Percentiles rank a stretch among this genome's conserved stretches.
These are phyloP conservation scores for Bubo scandiacus DNA, from an alignment of 2,113 vertebrate genomes.

Conservation along the genomic window DNA sequence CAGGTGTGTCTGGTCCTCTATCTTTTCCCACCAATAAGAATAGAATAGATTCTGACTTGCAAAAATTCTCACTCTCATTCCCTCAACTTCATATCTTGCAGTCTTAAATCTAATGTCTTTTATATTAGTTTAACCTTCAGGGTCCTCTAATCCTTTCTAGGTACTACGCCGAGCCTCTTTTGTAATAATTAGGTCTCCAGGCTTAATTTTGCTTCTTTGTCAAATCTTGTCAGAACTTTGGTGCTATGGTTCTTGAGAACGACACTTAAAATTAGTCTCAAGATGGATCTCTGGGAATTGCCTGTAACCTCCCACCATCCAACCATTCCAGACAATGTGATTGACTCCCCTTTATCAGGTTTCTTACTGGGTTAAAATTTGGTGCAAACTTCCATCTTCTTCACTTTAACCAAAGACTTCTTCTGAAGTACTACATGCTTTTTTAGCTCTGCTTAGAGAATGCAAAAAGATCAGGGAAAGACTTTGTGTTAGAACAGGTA, in stretches of 20 bases:
- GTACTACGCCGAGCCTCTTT: background rate
- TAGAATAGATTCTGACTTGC: background rate
- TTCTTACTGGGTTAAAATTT: background rate
- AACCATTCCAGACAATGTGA: background rate
- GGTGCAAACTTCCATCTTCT: background rate
- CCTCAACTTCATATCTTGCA: background rate
- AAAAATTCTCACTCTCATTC: background rate
- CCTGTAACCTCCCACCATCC: background rate
- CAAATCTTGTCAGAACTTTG: background rate
- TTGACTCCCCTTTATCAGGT: fast-evolving
- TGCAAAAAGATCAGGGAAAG: background rate
- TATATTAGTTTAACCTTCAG: background rate
- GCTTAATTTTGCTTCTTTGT: background rate
- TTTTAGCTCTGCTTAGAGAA: background rate
- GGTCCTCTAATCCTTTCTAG: background rate
- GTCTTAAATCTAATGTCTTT: background rate
- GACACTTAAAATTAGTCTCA: background rate
- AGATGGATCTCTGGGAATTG: background rate
- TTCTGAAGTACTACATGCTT: background rate
- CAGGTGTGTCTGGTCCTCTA: background rate
- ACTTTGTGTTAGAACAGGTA: background rate
- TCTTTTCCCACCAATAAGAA: background rate
- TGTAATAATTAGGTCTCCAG: background rate
- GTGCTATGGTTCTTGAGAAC: background rate
- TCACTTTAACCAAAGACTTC: background rate